These are phyloP conservation scores for Phrynocephalus versicolor DNA, from an alignment of 2,113 vertebrate species.

Conservation along the genomic window DNA sequence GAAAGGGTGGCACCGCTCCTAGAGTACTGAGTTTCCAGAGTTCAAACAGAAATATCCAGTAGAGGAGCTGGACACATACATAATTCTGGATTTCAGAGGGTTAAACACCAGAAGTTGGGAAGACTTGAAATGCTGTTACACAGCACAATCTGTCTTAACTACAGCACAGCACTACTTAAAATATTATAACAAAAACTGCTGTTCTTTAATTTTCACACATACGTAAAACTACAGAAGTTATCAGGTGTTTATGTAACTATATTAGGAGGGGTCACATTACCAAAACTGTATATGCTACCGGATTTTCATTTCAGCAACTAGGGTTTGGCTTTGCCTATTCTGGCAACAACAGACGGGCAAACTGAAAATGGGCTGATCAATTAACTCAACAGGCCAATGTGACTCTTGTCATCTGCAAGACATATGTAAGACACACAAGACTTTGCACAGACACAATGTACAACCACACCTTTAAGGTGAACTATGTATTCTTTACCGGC, in stretches of 20 bases:
- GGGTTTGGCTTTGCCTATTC: too few species aligned
- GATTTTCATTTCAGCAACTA: too few species aligned
- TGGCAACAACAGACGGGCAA: too few species aligned
- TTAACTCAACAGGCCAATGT: too few species aligned
- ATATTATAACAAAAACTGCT: not conserved
- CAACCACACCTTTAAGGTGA: not conserved
- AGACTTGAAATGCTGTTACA: not conserved
- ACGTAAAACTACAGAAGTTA: not conserved
- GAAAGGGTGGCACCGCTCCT: too few species aligned
- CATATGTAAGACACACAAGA: not conserved
- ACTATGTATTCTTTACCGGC: not conserved
- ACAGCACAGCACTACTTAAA: not conserved
- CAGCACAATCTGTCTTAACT: not conserved
- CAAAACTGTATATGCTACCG: too few species aligned
- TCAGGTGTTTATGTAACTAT: not conserved
- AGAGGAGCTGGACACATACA: not conserved
- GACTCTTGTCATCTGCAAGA: not conserved
- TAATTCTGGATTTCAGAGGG: not conserved
- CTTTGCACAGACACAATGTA: not conserved
- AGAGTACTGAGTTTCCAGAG: too few species aligned
- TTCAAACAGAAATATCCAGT: too few species aligned
- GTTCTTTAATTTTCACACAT: not conserved
- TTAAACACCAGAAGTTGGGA: not conserved
- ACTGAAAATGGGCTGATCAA: too few species aligned
- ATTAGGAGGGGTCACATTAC: not conserved